Evolutionary conservation across 2,797 vertebrate genomes (phyloP), one percentile per base, ranked within the genome.

Genomic region (Moxostoma hubbsi): DNA sequence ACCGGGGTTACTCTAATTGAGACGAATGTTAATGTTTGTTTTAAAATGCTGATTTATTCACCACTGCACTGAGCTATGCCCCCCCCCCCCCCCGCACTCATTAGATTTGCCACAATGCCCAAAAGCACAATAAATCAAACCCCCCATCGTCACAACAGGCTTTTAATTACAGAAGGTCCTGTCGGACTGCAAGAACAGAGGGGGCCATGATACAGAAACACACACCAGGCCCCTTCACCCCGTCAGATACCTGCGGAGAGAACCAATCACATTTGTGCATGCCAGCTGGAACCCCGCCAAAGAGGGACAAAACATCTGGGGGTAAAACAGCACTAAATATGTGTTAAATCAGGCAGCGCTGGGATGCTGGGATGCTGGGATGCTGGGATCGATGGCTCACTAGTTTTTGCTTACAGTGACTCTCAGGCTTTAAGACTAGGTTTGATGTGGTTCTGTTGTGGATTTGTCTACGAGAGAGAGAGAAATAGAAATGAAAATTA

Each of bases 151-250:
- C 85, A 87, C 86, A 92, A 88, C 87, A 67, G 83, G 75, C 82
- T 86, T 92, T 91, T 92, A 93, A 93, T 93, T 92, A 89, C 73
- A 75, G 67, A 69, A 84, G 75, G 77, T 73, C 67, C 70, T 86
- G 84, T 88, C 83, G 11, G 73, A 88, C 81, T 85, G 84, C 6
- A 76, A 66, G 85, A 86, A 77, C 81, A 46, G 71, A 85, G 55
- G 59, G 88, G 36, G 79, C 84, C 79, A 81, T 1, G 12, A 82
- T 79, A 66, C 77, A 85, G 36, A 58, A 72, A 45, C 4, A 5
- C 7, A 18, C 2, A 12, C 64, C 11, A 24, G 61, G 65, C 12
- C 54, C 53, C 47, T 62, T 79, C 71, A 61, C 49, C 57, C 45
- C 62, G 11, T 7, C 75, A 51, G 54, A 50, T 24, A 77, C 78